Evolutionary conservation across 2,888 invertebrate genomes (phyloP).

Genomic region (Synergus umbraculus): DNA sequence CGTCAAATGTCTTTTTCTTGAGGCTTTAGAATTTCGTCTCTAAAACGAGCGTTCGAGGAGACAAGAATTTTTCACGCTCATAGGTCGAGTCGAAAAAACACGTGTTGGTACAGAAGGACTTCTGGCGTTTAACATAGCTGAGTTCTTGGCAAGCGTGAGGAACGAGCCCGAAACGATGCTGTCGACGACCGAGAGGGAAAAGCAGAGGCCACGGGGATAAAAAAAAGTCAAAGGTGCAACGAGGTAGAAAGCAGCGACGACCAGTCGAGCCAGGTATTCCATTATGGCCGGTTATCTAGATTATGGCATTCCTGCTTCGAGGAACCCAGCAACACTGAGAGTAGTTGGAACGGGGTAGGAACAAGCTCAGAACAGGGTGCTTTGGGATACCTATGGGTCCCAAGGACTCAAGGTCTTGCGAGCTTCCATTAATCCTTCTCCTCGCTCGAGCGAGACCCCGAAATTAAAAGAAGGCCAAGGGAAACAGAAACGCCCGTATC

Average conservation of each 20-base stretch:
- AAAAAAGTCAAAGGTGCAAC: slow-evolving; percentile 71
- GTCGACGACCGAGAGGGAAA: slow-evolving; percentile 60
- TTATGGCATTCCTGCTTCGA: slow-evolving; percentile 75
- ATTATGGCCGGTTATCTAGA: slow-evolving; percentile 76
- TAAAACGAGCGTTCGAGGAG: slow-evolving; percentile 35
- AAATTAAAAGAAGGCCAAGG: slow-evolving; percentile 66
- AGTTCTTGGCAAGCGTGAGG: slow-evolving; percentile 45
- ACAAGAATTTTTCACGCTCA: slow-evolving; percentile 34
- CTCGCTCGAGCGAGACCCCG: slow-evolving; percentile 60
- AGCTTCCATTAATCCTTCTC: slow-evolving; percentile 67
- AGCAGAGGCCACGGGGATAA: slow-evolving; percentile 55
- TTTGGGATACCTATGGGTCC: slow-evolving; percentile 50
- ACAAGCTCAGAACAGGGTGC: slow-evolving; percentile 61
- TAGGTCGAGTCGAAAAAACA: slow-evolving; percentile 39
- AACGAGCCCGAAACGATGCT: slow-evolving; percentile 42
- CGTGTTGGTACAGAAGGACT: slow-evolving; percentile 40
- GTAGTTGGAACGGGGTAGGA: slow-evolving; percentile 55
- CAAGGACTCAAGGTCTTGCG: slow-evolving; percentile 44
- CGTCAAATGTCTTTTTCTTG: slow-evolving; percentile 23
- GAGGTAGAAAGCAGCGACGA: slow-evolving; percentile 59
- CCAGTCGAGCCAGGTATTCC: slow-evolving; percentile 69
- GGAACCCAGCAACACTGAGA: slow-evolving; percentile 62
- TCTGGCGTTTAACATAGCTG: slow-evolving; percentile 28
- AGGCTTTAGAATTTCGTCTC: neutral
- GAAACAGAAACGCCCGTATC: slow-evolving; percentile 38